phyloP scores from a whole-genome alignment of 2,888 invertebrate genomes.

The Coenonympha glycerion region DNA sequence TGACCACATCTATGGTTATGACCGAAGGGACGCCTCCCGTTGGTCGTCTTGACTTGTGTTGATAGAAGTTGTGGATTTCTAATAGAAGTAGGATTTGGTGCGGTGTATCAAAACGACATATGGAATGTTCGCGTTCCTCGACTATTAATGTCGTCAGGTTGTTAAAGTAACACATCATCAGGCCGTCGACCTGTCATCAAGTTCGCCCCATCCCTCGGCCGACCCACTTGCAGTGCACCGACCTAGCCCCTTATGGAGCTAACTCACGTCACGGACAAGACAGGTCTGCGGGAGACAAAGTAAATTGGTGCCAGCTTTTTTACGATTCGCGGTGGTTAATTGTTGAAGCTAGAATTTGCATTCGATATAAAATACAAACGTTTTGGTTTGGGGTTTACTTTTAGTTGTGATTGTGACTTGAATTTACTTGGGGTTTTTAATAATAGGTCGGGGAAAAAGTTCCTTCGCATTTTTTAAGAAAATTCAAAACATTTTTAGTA shows the following conservation, averaged over 20 bases:
- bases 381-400: too few relatives aligned
- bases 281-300: constrained; percentile 10
- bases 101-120: not conserved
- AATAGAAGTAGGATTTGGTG: not conserved
- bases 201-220: constrained; percentile 32
- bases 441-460: too few relatives aligned
- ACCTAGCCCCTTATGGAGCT: constrained; percentile 39
- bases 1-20: too few relatives aligned
- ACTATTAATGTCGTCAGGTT: not conserved
- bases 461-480: too few relatives aligned
- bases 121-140: not conserved
- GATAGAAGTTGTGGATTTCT: too few relatives aligned
- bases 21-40: too few relatives aligned
- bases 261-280: constrained; percentile 40
- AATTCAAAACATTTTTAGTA: too few relatives aligned
- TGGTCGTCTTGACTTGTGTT: too few relatives aligned
- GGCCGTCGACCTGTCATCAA: constrained; percentile 29
- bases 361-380: not conserved
- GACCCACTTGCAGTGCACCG: constrained; percentile 53
- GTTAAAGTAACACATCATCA: constrained; percentile 23
- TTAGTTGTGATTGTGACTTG: too few relatives aligned
- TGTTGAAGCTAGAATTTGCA: not conserved
- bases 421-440: too few relatives aligned
- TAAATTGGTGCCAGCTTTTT: constrained; percentile 4
- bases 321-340: not conserved